A percentile compares a stretch with the other conserved stretches of the same genome.
These are phyloP conservation scores for Azorinus chamasolen DNA, from an alignment of 2,888 invertebrate genomes.

Conservation along the genomic window DNA sequence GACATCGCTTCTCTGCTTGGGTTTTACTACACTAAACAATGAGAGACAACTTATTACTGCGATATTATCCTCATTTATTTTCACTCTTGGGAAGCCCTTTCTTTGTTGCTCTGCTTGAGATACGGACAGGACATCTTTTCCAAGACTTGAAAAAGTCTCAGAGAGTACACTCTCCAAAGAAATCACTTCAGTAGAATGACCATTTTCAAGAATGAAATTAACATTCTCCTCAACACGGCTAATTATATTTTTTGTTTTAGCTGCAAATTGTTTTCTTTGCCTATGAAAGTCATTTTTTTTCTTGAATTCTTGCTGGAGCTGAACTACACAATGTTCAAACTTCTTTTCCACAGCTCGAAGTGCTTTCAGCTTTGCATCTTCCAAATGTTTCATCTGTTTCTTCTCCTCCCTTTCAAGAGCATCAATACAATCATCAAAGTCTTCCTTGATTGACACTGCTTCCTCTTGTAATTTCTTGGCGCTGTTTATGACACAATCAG, in stretches of 20 bases:
- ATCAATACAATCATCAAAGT: conserved; percentile 10
- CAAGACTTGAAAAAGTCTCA: no score
- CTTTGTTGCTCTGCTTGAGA: no score
- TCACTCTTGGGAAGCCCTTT: no score
- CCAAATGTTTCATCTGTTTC: conserved; percentile 23
- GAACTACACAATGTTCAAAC: conserved; percentile 19
- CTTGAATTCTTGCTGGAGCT: conserved; percentile 16
- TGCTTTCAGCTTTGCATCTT: conserved; percentile 15
- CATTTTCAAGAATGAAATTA: conserved; percentile 35
- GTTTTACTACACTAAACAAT: no score
- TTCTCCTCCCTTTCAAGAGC: conserved; percentile 26
- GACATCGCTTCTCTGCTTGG: no score
- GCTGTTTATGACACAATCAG: conserved; percentile 51
- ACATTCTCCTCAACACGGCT: background rate
- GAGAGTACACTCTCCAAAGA: conserved; percentile 8
- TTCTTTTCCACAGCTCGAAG: conserved; percentile 38
- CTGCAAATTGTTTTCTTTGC: conserved; percentile 13
- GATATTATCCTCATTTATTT: no score
- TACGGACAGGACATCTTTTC: no score
- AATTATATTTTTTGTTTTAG: conserved; percentile 2
- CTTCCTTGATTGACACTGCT: conserved; percentile 54
- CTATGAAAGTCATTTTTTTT: conserved; percentile 20
- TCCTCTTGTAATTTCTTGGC: conserved; percentile 48
- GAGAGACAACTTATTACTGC: no score
- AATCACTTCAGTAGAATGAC: conserved; percentile 33